phyloP scores from a whole-genome alignment of 2,888 invertebrate species.

The Mamestra brassicae region DNA sequence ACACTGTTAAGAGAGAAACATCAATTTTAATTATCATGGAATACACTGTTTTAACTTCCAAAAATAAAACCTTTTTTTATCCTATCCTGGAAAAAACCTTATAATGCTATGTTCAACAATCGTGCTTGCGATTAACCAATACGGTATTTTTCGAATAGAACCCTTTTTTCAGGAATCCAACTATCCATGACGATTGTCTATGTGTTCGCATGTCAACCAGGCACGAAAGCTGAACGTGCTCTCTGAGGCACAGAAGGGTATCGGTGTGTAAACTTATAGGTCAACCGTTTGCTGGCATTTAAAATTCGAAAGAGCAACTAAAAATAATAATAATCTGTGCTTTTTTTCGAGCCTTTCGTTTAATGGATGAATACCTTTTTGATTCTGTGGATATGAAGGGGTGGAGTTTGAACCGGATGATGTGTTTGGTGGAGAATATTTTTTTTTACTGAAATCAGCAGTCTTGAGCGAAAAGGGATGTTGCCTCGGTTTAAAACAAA shows the following conservation, averaged over 20 bases:
- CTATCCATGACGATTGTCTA: slow-evolving; percentile 9
- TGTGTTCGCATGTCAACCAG: slow-evolving; percentile 22
- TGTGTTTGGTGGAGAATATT: too few species aligned
- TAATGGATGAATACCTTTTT: background rate
- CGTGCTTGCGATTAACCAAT: background rate
- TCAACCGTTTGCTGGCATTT: slow-evolving; percentile 56
- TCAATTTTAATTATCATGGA: too few species aligned
- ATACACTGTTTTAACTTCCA: too few species aligned
- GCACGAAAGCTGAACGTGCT: slow-evolving; percentile 37
- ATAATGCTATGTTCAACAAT: background rate
- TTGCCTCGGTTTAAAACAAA: too few species aligned
- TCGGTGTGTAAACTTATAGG: slow-evolving; percentile 51
- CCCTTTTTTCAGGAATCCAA: background rate
- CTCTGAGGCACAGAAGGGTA: slow-evolving; percentile 40
- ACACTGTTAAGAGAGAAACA: too few species aligned
- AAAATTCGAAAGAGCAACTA: slow-evolving; percentile 52
- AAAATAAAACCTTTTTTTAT: too few species aligned
- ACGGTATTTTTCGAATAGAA: background rate
- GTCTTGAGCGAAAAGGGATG: too few species aligned
- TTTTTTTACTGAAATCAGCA: too few species aligned
- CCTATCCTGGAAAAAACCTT: too few species aligned
- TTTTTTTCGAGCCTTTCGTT: slow-evolving; percentile 29
- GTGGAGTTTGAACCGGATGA: background rate
- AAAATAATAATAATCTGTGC: slow-evolving; percentile 39
- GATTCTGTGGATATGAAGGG: too few species aligned